Conservation (phyloP, 2,888 invertebrate genomes). For the Atherix ibis region DNA sequence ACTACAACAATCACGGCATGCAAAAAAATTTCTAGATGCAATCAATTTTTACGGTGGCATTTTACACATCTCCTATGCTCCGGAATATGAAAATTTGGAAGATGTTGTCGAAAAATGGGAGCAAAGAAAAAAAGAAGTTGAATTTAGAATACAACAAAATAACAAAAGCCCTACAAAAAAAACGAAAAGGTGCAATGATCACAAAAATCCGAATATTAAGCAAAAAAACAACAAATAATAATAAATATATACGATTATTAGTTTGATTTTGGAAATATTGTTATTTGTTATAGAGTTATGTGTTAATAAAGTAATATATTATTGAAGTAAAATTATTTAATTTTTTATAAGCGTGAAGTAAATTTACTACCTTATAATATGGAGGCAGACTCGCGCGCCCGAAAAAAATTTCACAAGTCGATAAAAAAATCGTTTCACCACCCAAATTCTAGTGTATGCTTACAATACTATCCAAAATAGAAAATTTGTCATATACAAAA, state of each 20-base stretch:
- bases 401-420: too few species aligned
- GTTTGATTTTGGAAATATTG: neutral
- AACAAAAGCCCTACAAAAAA: slow-evolving; percentile 3
- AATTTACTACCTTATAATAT: too few species aligned
- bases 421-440: too few species aligned
- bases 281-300: neutral
- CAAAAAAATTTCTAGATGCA: slow-evolving; percentile 68
- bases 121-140: slow-evolving; percentile 48
- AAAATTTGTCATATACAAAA: too few species aligned
- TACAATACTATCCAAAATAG: too few species aligned
- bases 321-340: too few species aligned
- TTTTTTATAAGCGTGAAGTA: too few species aligned
- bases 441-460: too few species aligned
- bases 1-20: slow-evolving; percentile 59
- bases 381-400: too few species aligned
- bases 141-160: slow-evolving; percentile 24
- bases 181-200: neutral
- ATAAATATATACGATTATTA: neutral
- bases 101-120: slow-evolving; percentile 61
- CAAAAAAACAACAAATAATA: neutral
- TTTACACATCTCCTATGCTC: slow-evolving; percentile 77
- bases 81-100: slow-evolving; percentile 58
- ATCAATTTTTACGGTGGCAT: slow-evolving; percentile 72
- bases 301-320: too few species aligned
- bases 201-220: neutral